Percentiles rank a stretch among this genome's conserved stretches.
phyloP scores from a whole-genome alignment of 2,888 invertebrate species.

The Tenodera sinensis region DNA sequence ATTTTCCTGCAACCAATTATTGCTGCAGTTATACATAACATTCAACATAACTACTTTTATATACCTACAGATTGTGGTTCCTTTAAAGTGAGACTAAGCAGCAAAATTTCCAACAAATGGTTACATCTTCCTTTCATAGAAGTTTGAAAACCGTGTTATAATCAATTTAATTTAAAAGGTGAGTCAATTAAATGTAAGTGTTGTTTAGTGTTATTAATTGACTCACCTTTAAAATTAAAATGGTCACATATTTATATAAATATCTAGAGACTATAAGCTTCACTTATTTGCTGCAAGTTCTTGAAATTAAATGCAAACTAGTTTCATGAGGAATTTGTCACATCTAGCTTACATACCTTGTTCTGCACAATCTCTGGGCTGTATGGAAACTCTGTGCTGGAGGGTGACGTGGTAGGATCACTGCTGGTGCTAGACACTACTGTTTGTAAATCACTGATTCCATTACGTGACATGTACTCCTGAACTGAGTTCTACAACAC shows the following conservation, averaged over 20 bases:
- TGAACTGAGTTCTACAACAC: constrained; percentile 37
- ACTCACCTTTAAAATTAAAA: too few species aligned
- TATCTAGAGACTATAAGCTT: too few species aligned
- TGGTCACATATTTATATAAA: too few species aligned
- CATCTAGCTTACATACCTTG: background rate
- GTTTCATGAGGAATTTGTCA: too few species aligned
- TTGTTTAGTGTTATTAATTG: too few species aligned
- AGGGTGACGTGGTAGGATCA: background rate
- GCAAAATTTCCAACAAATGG: too few species aligned
- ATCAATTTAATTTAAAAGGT: too few species aligned
- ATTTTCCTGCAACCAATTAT: constrained; percentile 20
- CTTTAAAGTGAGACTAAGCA: background rate
- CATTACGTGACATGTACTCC: constrained; percentile 40
- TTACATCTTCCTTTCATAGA: too few species aligned
- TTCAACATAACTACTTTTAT: background rate
- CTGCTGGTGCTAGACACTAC: constrained; percentile 4
- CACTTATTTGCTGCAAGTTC: too few species aligned
- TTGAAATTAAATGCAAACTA: too few species aligned
- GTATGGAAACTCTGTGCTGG: background rate
- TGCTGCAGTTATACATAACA: background rate
- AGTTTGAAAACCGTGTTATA: too few species aligned
- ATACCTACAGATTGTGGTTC: background rate
- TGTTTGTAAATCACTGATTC: constrained; percentile 38
- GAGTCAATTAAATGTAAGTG: too few species aligned
- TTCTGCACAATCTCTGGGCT: background rate